phyloP scores from a whole-genome alignment of 2,888 invertebrate genomes.

The Lissonota sp. region DNA sequence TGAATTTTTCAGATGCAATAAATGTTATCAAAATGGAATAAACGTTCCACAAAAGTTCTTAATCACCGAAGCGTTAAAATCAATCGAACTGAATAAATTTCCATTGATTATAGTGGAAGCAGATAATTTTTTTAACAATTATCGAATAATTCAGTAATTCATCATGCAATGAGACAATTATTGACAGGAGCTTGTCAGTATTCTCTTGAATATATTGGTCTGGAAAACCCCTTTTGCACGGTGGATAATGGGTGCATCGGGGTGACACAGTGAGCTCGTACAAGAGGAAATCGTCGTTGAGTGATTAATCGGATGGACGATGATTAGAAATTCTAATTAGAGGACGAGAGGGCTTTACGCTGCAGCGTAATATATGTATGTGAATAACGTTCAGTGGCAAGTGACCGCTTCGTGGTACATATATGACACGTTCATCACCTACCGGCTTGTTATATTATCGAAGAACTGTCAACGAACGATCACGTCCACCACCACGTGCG shows the following conservation, averaged over 20 bases:
- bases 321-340: slow-evolving; percentile 63
- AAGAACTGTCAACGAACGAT: slow-evolving; percentile 53
- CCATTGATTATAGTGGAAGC: too few relatives aligned
- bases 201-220: slow-evolving; percentile 42
- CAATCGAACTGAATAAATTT: too few relatives aligned
- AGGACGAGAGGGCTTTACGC: slow-evolving; percentile 25
- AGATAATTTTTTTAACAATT: not conserved
- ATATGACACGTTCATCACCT: slow-evolving; percentile 16
- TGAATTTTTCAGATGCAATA: too few relatives aligned
- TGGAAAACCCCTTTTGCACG: slow-evolving; percentile 9
- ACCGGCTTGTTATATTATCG: slow-evolving; percentile 58
- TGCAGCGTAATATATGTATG: not conserved
- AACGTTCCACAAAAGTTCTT: too few relatives aligned
- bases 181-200: not conserved
- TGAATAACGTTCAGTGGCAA: not conserved
- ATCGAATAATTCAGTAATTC: slow-evolving; percentile 17
- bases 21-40: too few relatives aligned
- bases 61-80: too few relatives aligned
- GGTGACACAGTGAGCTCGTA: slow-evolving; percentile 16
- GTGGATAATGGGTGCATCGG: slow-evolving; percentile 42
- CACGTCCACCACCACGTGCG: slow-evolving; percentile 48
- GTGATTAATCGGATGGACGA: slow-evolving; percentile 58
- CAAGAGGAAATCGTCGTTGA: slow-evolving; percentile 56
- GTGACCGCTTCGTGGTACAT: slow-evolving; percentile 20
- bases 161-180: slow-evolving; percentile 4